phyloP scores from a whole-genome alignment of 2,113 vertebrate species.

The Bothrops jararaca region DNA sequence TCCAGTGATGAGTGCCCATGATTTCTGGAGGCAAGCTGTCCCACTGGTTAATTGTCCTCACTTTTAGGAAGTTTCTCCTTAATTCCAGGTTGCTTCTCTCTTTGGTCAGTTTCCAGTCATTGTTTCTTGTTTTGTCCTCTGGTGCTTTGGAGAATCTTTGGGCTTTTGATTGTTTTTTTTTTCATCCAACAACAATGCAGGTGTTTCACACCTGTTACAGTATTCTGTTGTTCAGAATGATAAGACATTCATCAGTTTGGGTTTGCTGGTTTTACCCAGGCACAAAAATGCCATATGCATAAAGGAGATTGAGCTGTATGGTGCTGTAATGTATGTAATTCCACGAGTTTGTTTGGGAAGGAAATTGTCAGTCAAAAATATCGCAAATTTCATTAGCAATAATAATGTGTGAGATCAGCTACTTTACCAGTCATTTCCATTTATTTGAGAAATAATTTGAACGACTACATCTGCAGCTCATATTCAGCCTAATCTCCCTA shows the following conservation, averaged over 20 bases:
- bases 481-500: background rate
- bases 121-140: no score
- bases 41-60: no score
- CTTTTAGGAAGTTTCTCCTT: no score
- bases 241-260: background rate
- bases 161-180: conserved; percentile 39
- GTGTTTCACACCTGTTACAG: background rate
- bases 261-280: background rate
- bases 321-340: background rate
- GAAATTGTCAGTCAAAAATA: background rate
- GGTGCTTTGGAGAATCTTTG: background rate
- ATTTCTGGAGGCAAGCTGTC: no score
- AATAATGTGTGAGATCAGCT: no score
- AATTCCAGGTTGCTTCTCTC: no score
- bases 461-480: background rate
- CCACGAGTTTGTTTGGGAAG: background rate
- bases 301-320: background rate
- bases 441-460: background rate
- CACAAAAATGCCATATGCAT: background rate
- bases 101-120: no score
- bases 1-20: no score
- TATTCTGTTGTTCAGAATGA: background rate
- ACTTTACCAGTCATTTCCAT: background rate
- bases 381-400: background rate
- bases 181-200: background rate